Conservation (phyloP, 1,140 invertebrate species). For the Orchestia grillus region DNA sequence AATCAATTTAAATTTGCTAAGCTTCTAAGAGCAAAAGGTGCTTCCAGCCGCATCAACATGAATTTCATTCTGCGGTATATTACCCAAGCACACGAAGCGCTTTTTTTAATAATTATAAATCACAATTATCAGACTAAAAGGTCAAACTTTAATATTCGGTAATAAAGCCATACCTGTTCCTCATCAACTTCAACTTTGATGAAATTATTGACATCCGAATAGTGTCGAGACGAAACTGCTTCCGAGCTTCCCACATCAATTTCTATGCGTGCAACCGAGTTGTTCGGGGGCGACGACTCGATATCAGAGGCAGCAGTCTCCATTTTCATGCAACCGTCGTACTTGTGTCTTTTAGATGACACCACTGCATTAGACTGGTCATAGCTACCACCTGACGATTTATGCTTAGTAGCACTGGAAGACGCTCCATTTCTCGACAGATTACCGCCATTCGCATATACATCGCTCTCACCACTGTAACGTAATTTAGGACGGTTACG, state of each 20-base stretch:
- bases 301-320: not conserved
- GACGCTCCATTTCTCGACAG: not conserved
- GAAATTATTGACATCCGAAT: conserved; percentile 17
- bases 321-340: conserved; percentile 16
- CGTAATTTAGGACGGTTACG: conserved; percentile 43
- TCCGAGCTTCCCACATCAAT: conserved; percentile 14
- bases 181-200: conserved; percentile 45
- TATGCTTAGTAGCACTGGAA: not conserved
- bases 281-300: conserved; percentile 8
- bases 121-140: no score
- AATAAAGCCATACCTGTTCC: not conserved
- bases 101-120: no score
- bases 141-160: no score
- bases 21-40: no score
- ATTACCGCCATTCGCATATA: not conserved
- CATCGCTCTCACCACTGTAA: conserved; percentile 5
- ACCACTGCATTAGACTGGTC: not conserved
- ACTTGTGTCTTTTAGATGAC: conserved; percentile 18
- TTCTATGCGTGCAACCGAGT: conserved; percentile 22
- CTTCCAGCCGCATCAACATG: no score
- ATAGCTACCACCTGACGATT: not conserved
- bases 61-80: no score
- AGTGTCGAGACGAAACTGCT: not conserved
- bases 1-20: no score
- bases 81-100: no score